Evolutionary conservation across 2,113 vertebrate species (phyloP), one percentile per base, ranked within the genome.

Genomic region (Oncorhynchus kisutch): DNA sequence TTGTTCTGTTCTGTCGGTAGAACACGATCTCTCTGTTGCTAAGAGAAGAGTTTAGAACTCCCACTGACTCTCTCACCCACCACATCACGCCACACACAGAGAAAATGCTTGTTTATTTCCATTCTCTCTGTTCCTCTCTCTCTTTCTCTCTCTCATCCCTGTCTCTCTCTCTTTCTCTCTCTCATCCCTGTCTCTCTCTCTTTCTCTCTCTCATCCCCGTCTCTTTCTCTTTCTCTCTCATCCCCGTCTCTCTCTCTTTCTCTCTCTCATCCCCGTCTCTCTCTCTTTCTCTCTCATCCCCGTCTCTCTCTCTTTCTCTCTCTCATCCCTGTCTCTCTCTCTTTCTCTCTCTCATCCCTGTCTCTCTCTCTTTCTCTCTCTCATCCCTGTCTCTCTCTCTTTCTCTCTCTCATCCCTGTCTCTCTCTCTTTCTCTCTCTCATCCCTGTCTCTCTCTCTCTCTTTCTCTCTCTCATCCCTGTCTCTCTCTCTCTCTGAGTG

Each of bases 21-120:
- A 76, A 72, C 65, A 73, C 60, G 54, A 24, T 34, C 48, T 72
- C 51, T 49, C 73, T 0, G 59, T 79, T 80, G 75, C 84, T 81
- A 79, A 73, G 80, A 75, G 75, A 72, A 74, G 60, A 34, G 69
- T 39, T 54, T 54, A 69, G 67, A 45, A 39, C 68, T 3, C 51
- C 72, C 77, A 24, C 29, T 16, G 49, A 65, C 73, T 72, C 54
- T 27, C 74, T 24, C 12, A 65, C 54, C 24, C 57, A 13, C 45
- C n/a, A 25, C 25, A 9, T 31, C 71, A 22, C 49, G 5, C 54
- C 18, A 16, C 39, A 45, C 51, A 54, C 51, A 54, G 13, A 54
- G 51, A 54, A 54, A 18, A 54, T 14, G 51, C 4, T 11, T 45
- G 39, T 11, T 45, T 45, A 45, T 45, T 45, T 9, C 39, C 39